Evolutionary conservation across 2,888 invertebrate species (phyloP), one percentile per base, ranked within the genome.

Genomic region (Trissonchulus sp.): DNA sequence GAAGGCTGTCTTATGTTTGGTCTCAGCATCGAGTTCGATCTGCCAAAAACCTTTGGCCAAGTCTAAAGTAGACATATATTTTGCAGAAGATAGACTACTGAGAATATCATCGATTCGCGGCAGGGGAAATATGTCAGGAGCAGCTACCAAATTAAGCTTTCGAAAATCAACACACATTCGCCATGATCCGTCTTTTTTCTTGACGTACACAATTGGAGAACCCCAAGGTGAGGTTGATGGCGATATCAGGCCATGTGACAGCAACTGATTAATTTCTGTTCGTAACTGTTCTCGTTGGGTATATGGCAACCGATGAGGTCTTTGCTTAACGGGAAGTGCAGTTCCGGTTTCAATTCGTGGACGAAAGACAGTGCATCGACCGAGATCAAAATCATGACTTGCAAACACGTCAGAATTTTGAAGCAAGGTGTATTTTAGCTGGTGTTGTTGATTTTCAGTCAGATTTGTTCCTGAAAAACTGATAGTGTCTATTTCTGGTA

Each of bases 11-110:
- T 30, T 8, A 18, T 65, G 18, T 30, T 65, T 65, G 8, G 65
- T 18, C 3, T 30, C n/a, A 8, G 15, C 8, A n/a, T 65, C 65
- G 18, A 65, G 65, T 30, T 65, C 65, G 15, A 65, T n/a, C 34
- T 65, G 65, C 65, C 65, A 65, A 30, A 65, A 65, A 3, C 65
- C n/a, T 8, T 65, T 60, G n/a, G 60, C 18, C 60, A 60, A n/a
- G 31, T 75, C 72, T 15, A 77, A 68, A 28, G n/a, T n/a, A 35
- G 65, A 3, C 3, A 71, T 60, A 35, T 18, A 71, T 35, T 71
- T 60, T 8, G 35, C 28, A 28, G 28, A 8, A 33, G 30, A 33
- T 28, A 71, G 62, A 3, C 8, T 30, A 30, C 36, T 3, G 15
- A 71, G 35, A n/a, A 71, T 71, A 35, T 63, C 63, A 60, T 34